phyloP scores from a whole-genome alignment of 2,113 vertebrate species.

The Holacanthus passer region DNA sequence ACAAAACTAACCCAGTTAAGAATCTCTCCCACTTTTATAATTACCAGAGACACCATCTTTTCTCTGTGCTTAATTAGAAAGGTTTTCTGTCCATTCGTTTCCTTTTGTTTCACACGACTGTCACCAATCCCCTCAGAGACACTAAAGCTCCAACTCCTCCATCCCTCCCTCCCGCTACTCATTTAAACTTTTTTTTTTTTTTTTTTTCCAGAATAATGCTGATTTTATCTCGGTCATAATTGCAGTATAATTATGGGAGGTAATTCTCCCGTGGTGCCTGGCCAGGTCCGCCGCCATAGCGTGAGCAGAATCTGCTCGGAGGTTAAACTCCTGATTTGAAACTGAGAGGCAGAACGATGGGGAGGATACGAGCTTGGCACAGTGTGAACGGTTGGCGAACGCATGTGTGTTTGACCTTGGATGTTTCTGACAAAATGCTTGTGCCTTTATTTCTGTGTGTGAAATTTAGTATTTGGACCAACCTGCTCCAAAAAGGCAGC shows the following conservation, averaged over 20 bases:
- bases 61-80: slow-evolving; percentile 81
- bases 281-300: slow-evolving; percentile 65
- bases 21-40: slow-evolving; percentile 81
- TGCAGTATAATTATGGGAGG: slow-evolving; percentile 84
- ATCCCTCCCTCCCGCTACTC: slow-evolving; percentile 68
- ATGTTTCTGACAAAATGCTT: background rate
- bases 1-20: slow-evolving; percentile 72
- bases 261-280: slow-evolving; percentile 76
- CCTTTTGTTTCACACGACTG: slow-evolving; percentile 79
- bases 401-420: slow-evolving; percentile 51
- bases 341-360: slow-evolving; percentile 70
- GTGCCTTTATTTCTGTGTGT: background rate
- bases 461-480: background rate
- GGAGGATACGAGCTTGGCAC: slow-evolving; percentile 33
- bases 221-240: slow-evolving; percentile 83
- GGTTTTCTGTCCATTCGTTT: slow-evolving; percentile 74
- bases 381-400: slow-evolving; percentile 11
- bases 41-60: slow-evolving; percentile 75
- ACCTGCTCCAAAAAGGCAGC: background rate
- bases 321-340: slow-evolving; percentile 75
- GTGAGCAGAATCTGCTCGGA: slow-evolving; percentile 76
- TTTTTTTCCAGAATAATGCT: slow-evolving; percentile 76
- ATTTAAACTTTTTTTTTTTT: slow-evolving; percentile 71
- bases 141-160: slow-evolving; percentile 64
- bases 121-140: slow-evolving; percentile 81